Evolutionary conservation across 2,888 invertebrate species (phyloP).

Genomic region (Cactoblastis cactorum): DNA sequence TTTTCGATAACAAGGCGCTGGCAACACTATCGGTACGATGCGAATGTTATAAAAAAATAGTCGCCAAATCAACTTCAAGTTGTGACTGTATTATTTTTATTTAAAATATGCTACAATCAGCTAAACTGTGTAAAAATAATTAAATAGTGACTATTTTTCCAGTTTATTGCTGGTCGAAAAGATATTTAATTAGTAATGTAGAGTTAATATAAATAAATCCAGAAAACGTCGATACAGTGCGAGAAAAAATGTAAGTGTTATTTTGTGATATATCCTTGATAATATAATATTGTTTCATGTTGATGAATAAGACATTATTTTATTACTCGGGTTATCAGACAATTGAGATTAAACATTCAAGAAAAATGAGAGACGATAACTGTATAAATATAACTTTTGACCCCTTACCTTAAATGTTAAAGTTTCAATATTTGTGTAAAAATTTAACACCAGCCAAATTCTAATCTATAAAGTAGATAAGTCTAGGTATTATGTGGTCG

Average conservation of each 20-base stretch:
- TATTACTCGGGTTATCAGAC: neutral
- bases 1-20: too few relatives aligned
- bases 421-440: too few relatives aligned
- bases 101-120: neutral
- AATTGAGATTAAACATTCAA: neutral
- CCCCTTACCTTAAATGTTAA: too few relatives aligned
- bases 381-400: too few relatives aligned
- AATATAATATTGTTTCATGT: neutral
- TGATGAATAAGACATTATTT: neutral
- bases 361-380: neutral
- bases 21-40: neutral
- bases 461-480: too few relatives aligned
- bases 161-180: slow-evolving; percentile 34
- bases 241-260: neutral
- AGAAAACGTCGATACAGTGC: slow-evolving; percentile 7
- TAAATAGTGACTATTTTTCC: slow-evolving; percentile 1
- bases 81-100: neutral
- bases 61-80: slow-evolving; percentile 3
- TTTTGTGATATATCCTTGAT: slow-evolving; percentile 3
- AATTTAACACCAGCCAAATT: too few relatives aligned
- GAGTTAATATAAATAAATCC: neutral
- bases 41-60: neutral
- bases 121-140: neutral
- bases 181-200: neutral
- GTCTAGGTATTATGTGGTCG: too few relatives aligned